Conservation (phyloP, 2,888 invertebrate species). For the Alentia gelatinosa region DNA sequence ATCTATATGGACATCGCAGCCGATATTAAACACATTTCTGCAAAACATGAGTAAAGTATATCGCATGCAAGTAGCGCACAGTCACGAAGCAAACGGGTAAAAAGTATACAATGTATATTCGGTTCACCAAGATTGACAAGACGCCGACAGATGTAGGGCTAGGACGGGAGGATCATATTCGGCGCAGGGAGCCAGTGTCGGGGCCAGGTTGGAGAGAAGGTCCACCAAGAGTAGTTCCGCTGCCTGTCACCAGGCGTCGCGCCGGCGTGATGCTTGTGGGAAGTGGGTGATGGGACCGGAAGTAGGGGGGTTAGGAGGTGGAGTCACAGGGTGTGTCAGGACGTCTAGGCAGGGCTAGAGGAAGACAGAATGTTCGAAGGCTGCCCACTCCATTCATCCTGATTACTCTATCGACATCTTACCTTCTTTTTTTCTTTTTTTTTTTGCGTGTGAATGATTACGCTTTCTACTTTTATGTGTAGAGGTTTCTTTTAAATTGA, state of each 20-base stretch:
- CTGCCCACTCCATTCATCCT: no score
- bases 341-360: background rate
- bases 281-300: background rate
- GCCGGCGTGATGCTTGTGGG: background rate
- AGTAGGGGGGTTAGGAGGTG: background rate
- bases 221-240: background rate
- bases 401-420: no score
- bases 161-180: background rate
- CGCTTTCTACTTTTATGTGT: no score
- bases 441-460: no score
- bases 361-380: no score
- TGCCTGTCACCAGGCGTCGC: background rate
- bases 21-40: conserved; percentile 98
- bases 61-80: conserved; percentile 83
- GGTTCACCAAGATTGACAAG: background rate
- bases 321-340: background rate
- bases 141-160: background rate
- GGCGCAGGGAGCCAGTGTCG: background rate
- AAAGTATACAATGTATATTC: background rate
- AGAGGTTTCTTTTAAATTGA: no score
- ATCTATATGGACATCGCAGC: conserved; percentile 95
- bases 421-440: no score
- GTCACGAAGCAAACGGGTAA: conserved; percentile 1
- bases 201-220: background rate
- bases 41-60: conserved; percentile 74